Percentiles rank a stretch among this genome's conserved stretches.
Conservation (phyloP, 1,140 invertebrate genomes). For the Lasioglossum baleicum region DNA sequence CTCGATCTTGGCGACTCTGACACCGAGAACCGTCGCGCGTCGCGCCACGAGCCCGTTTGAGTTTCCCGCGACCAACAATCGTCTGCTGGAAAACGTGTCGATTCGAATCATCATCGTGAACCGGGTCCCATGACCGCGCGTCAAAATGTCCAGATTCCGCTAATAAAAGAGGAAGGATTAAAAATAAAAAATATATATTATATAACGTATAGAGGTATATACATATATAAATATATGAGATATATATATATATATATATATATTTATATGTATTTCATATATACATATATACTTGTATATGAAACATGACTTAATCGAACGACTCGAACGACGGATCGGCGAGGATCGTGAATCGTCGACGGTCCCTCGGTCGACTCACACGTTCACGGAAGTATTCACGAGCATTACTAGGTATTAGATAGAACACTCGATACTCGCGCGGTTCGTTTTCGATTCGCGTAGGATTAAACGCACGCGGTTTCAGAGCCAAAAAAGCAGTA, state of each 20-base stretch:
- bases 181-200: not conserved
- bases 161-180: not conserved
- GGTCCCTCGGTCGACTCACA: not conserved
- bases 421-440: constrained; percentile 16
- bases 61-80: not conserved
- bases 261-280: too few relatives aligned
- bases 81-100: not conserved
- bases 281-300: not conserved
- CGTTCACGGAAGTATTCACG: constrained; percentile 24
- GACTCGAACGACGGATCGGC: constrained; percentile 6
- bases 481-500: constrained; percentile 24
- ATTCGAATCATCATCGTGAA: constrained; percentile 3
- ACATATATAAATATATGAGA: constrained; percentile 2
- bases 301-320: constrained; percentile 8
- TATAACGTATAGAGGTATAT: not conserved
- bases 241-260: not conserved
- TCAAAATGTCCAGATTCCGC: constrained; percentile 4
- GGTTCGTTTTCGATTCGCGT: constrained; percentile 41
- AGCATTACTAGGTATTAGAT: constrained; percentile 46
- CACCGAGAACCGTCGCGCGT: too few relatives aligned
- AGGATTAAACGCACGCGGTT: constrained; percentile 36
- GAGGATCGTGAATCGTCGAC: not conserved
- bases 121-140: too few relatives aligned
- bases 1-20: too few relatives aligned
- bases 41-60: not conserved